phyloP scores from a whole-genome alignment of 2,797 vertebrate genomes.

The Psittacula echo region DNA sequence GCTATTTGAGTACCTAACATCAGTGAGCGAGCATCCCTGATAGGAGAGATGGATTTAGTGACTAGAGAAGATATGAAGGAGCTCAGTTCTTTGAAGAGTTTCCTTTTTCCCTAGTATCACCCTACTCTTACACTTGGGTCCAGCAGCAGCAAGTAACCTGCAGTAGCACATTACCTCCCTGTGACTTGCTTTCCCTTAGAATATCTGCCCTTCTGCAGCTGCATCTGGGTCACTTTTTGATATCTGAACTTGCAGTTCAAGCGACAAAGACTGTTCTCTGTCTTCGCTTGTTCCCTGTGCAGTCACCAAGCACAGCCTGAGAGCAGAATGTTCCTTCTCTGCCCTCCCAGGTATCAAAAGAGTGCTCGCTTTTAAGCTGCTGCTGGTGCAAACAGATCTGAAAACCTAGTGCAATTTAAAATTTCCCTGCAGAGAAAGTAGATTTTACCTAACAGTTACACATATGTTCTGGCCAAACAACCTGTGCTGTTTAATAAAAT shows the following conservation, averaged over 20 bases:
- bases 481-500: background rate
- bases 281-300: background rate
- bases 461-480: background rate
- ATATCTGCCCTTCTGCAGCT: background rate
- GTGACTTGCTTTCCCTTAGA: background rate
- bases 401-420: background rate
- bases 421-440: background rate
- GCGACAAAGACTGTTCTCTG: background rate
- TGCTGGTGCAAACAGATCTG: background rate
- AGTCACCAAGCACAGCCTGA: background rate
- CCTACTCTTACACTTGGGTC: background rate
- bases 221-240: background rate
- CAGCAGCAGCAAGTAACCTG: background rate
- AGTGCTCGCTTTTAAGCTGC: background rate
- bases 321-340: background rate
- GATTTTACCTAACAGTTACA: background rate
- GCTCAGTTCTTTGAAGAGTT: background rate
- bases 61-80: background rate
- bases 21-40: fast-evolving
- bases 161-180: background rate
- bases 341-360: background rate
- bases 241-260: background rate
- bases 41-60: background rate
- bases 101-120: background rate
- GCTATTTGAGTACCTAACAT: background rate